A percentile compares a stretch with the other conserved stretches of the same genome.
Evolutionary conservation across 2,888 invertebrate species (phyloP).

Genomic region (Disparrhopalites patrizii): DNA sequence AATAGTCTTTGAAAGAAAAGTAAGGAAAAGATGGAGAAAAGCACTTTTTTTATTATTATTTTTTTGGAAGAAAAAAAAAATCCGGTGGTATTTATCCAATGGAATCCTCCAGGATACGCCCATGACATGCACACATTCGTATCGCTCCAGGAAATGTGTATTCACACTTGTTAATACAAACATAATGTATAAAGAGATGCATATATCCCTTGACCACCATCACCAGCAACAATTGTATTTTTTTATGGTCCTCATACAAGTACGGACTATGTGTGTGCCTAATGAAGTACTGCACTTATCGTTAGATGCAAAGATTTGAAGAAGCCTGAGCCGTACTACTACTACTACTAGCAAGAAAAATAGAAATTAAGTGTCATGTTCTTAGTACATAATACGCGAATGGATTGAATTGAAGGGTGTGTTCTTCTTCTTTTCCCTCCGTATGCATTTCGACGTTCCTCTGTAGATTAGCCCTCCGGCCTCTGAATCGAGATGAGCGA

Average conservation of each 20-base stretch:
- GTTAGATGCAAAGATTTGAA: conserved; percentile 22
- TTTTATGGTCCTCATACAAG: too few species aligned
- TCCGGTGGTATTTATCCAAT: conserved; percentile 19
- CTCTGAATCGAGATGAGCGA: conserved; percentile 39
- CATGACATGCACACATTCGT: conserved; percentile 27
- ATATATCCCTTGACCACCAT: too few species aligned
- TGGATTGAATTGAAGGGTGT: conserved; percentile 39
- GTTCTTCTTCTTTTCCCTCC: conserved; percentile 20
- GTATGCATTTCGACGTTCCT: conserved; percentile 36
- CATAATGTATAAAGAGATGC: too few species aligned
- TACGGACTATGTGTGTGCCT: conserved; percentile 9
- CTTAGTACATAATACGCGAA: conserved; percentile 30
- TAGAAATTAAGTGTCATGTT: conserved; percentile 35
- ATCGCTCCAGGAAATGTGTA: too few species aligned
- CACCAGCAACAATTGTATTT: too few species aligned
- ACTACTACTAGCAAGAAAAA: too few species aligned
- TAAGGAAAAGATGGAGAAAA: background rate
- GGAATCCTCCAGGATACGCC: conserved; percentile 23
- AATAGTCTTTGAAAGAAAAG: background rate
- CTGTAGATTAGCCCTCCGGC: conserved; percentile 45
- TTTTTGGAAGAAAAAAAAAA: conserved; percentile 1
- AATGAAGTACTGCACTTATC: conserved; percentile 23
- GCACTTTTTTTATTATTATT: background rate
- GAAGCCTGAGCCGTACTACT: too few species aligned
- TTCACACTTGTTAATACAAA: too few species aligned